A percentile compares a stretch with the other conserved stretches of the same genome.
phyloP scores from a whole-genome alignment of 2,888 invertebrate species.

The Drosophila rellima region DNA sequence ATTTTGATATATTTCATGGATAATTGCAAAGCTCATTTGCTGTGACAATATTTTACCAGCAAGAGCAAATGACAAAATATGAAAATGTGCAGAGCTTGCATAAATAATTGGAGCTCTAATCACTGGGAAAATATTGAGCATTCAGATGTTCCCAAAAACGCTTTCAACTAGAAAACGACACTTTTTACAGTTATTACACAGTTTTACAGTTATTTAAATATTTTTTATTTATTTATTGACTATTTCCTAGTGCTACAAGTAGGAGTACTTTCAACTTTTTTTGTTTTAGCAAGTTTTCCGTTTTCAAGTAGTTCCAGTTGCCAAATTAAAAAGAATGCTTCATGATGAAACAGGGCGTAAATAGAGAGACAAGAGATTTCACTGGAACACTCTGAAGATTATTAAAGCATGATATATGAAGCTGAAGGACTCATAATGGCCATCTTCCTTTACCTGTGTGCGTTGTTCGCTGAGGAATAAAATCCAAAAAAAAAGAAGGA shows the following conservation, averaged over 20 bases:
- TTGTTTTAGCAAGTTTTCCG: slow-evolving; percentile 17
- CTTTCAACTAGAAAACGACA: not conserved
- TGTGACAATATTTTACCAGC: slow-evolving; percentile 19
- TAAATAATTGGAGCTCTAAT: slow-evolving; percentile 39
- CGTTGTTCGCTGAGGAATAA: slow-evolving; percentile 23
- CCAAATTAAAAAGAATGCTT: not conserved
- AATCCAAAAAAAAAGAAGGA: slow-evolving; percentile 19
- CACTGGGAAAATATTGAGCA: slow-evolving; percentile 3
- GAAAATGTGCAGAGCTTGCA: slow-evolving; percentile 36
- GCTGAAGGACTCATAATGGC: slow-evolving; percentile 33
- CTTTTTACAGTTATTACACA: no score
- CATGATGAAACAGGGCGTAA: not conserved
- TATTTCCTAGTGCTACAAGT: no score
- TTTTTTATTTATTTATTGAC: no score
- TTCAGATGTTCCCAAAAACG: slow-evolving; percentile 5
- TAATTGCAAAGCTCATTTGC: slow-evolving; percentile 43
- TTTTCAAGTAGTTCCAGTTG: not conserved
- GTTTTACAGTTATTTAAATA: no score
- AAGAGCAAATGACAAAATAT: slow-evolving; percentile 19
- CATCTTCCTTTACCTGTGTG: slow-evolving; percentile 21
- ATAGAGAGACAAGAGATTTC: slow-evolving; percentile 30
- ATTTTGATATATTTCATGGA: slow-evolving; percentile 40
- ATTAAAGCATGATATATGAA: slow-evolving; percentile 58
- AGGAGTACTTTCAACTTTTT: no score
- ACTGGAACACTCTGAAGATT: slow-evolving; percentile 42